These are phyloP conservation scores for Lindbergichthys nudifrons DNA, from an alignment of 2,797 vertebrate genomes.

Conservation along the genomic window DNA sequence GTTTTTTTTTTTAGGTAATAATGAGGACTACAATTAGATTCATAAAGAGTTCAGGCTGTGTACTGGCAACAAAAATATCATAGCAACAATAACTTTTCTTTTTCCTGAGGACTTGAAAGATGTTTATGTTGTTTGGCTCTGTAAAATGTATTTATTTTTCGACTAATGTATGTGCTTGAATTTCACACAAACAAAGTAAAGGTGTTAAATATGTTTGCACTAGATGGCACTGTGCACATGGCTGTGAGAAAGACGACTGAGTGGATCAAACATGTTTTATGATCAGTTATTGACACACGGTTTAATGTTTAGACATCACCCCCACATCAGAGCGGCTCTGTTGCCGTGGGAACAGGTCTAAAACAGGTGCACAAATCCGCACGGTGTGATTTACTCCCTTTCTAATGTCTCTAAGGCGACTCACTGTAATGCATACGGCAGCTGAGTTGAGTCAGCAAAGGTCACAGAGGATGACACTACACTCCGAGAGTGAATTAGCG, in stretches of 20 bases:
- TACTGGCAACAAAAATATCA: background rate
- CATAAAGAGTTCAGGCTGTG: background rate
- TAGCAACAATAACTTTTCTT: background rate
- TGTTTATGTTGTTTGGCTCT: background rate
- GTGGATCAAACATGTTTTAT: slow-evolving; percentile 55
- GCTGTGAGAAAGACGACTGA: slow-evolving; percentile 31
- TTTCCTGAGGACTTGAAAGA: background rate
- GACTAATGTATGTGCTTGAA: background rate
- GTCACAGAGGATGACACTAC: slow-evolving; percentile 63
- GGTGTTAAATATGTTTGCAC: slow-evolving; percentile 35
- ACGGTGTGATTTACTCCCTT: slow-evolving; percentile 23
- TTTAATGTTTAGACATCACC: slow-evolving; percentile 62
- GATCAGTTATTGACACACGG: slow-evolving; percentile 64
- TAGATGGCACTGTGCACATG: slow-evolving; percentile 80
- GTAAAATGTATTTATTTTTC: background rate
- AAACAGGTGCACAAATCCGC: slow-evolving; percentile 33
- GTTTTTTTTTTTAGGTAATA: background rate
- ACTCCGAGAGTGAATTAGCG: slow-evolving; percentile 65
- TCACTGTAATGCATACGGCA: slow-evolving; percentile 42
- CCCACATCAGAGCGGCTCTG: slow-evolving; percentile 17
- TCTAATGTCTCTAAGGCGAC: slow-evolving; percentile 20
- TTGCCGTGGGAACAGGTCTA: slow-evolving; percentile 49
- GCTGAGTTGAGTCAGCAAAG: slow-evolving; percentile 73
- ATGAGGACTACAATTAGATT: slow-evolving; percentile 23
- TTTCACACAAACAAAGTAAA: background rate